Percentiles rank a stretch among this genome's conserved stretches.
phyloP scores from a whole-genome alignment of 2,888 invertebrate genomes.

The Lacanobia oleracea region DNA sequence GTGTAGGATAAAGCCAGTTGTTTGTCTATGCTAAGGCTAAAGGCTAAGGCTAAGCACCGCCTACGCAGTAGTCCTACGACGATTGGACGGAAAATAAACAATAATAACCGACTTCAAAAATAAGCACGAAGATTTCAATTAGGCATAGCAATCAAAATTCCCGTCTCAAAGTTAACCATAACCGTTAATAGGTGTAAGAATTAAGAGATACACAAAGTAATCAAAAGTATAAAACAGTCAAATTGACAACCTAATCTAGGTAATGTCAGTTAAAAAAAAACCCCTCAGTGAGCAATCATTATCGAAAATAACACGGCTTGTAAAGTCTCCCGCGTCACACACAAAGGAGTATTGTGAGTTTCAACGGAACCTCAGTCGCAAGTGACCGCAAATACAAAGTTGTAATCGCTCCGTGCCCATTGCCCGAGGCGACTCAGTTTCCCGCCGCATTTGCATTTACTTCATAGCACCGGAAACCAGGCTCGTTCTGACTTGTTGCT shows the following conservation, averaged over 20 bases:
- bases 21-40: slow-evolving; percentile 47
- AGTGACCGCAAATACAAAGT: slow-evolving; percentile 54
- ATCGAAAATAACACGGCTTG: slow-evolving; percentile 26
- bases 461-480: slow-evolving; percentile 59
- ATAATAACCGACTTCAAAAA: slow-evolving; percentile 2
- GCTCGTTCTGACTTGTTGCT: slow-evolving; percentile 50
- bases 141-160: neutral
- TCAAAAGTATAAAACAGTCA: neutral
- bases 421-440: slow-evolving; percentile 52
- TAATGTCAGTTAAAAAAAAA: neutral
- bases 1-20: slow-evolving; percentile 41
- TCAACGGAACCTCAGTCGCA: slow-evolving; percentile 27
- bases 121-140: slow-evolving; percentile 8
- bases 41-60: slow-evolving; percentile 46
- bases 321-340: slow-evolving; percentile 29
- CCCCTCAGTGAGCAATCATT: neutral
- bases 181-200: too few species aligned
- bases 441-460: slow-evolving; percentile 60
- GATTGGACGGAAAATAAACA: neutral
- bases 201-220: too few species aligned
- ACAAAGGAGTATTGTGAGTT: slow-evolving; percentile 42
- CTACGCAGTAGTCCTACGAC: slow-evolving; percentile 31
- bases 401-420: slow-evolving; percentile 43
- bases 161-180: neutral
- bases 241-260: neutral